Base-by-base conservation (phyloP, 2,797 vertebrate genomes). In the Schizopygopsis malacanthus region DNA sequence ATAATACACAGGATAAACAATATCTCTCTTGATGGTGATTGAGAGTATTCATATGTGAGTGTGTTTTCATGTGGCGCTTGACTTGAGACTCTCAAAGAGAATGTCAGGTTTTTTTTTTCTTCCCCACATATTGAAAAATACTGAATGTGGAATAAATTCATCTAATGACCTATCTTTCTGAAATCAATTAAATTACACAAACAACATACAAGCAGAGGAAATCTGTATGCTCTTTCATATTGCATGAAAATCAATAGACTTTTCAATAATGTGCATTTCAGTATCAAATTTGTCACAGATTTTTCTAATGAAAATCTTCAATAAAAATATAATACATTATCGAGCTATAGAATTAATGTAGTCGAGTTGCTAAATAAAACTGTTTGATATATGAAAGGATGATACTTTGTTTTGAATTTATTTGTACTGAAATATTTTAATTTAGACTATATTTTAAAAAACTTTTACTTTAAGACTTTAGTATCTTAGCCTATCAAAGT, bases 1-100 rank as follows among this genome's bases (percentile, higher is more conserved):
- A 83, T 77, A 86, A 83, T 83, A 88, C 47, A 22, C 39, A 50
- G 71, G 77, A 76, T 70, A 79, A 83, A 72, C 78, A 75, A 85
- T 82, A 85, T 85, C 67, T 52, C 83, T 82, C 67, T 45, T 76
- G 81, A 65, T 84, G 63, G 73, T 82, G 79, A 75, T 75, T 63
- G 84, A 73, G 54, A 28, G 18, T 18, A 45, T 82, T 59, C 45
- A 82, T 70, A 18, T 83, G 76, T 52, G n/a, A 37, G 43, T 80
- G 69, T 56, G 33, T 50, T 37, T 81, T 73, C 39, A 67, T 87
- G 78, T 45, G 18, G 52, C 33, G 28, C 78, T 73, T 63, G 70
- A 73, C 37, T 73, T 83, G 71, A 76, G 63, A 79, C 78, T 54
- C 43, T 86, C 70, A 41, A 82, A 43, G 41, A 76, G 50, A 28